Conservation (phyloP, 2,113 vertebrate species). For the Macrotus californicus region DNA sequence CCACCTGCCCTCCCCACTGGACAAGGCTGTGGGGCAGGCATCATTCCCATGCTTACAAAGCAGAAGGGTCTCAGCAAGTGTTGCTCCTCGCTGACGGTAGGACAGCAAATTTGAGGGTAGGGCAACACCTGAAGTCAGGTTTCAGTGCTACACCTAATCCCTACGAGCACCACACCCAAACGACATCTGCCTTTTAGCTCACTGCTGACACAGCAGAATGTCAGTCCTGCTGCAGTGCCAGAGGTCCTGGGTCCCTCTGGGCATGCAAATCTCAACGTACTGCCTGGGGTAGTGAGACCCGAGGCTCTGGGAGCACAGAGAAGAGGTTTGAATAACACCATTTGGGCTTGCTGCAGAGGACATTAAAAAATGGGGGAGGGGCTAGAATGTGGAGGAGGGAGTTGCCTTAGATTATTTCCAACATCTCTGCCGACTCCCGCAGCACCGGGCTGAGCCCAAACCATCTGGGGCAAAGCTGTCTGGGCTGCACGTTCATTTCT, state of each 20-base stretch:
- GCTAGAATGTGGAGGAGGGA: not conserved
- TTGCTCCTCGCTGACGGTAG: not conserved
- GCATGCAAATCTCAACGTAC: not conserved
- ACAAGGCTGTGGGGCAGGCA: not conserved
- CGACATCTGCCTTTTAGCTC: not conserved
- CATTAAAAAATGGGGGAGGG: not conserved
- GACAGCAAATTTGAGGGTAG: not conserved
- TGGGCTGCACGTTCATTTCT: not conserved
- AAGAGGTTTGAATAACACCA: not conserved
- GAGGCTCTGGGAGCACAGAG: not conserved
- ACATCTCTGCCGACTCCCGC: not conserved
- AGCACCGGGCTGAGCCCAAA: not conserved
- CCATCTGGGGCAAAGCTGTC: not conserved
- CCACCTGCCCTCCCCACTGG: not conserved
- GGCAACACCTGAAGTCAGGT: not conserved
- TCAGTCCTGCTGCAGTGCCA: fast-evolving
- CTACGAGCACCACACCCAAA: too few species aligned
- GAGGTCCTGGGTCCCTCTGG: not conserved
- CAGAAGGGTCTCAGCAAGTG: not conserved
- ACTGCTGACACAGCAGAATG: too few species aligned
- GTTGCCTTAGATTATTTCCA: not conserved
- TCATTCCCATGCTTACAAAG: not conserved
- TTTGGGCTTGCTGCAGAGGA: not conserved
- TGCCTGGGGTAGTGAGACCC: not conserved
- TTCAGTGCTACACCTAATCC: not conserved